Evolutionary conservation across 2,113 vertebrate species (phyloP).

Genomic region (Tragelaphus scriptus): DNA sequence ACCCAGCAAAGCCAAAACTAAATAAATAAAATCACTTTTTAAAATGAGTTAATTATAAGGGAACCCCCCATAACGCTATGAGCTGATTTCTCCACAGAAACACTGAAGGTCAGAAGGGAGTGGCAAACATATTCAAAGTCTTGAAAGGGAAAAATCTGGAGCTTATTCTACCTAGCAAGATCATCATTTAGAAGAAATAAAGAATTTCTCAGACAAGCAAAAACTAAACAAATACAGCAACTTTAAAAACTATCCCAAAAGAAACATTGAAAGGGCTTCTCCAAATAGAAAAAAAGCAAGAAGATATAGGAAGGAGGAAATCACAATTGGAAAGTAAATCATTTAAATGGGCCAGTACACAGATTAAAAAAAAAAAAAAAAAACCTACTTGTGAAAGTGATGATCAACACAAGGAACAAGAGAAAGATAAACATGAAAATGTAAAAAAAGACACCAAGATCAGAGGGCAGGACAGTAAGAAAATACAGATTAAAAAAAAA

Average conservation of each 20-base stretch:
- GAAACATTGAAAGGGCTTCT: neutral
- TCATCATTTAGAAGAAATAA: neutral
- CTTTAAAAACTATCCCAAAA: neutral
- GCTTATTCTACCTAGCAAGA: neutral
- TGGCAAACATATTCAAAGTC: neutral
- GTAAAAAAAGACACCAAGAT: neutral
- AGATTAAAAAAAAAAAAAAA: neutral
- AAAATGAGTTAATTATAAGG: neutral
- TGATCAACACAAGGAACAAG: neutral
- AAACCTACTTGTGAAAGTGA: neutral
- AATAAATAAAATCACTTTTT: neutral
- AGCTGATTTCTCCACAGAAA: neutral
- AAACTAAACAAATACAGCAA: neutral
- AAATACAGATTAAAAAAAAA: neutral
- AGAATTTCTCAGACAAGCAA: neutral
- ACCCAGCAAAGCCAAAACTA: neutral
- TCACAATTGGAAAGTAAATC: neutral
- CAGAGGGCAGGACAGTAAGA: neutral
- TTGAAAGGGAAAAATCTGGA: neutral
- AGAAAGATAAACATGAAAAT: neutral
- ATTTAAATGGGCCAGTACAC: neutral
- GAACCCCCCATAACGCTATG: neutral
- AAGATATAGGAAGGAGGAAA: neutral
- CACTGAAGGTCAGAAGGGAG: neutral
- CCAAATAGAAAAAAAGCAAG: neutral